Base-by-base conservation (phyloP, 2,888 invertebrate species). In the Desoria tigrina region DNA sequence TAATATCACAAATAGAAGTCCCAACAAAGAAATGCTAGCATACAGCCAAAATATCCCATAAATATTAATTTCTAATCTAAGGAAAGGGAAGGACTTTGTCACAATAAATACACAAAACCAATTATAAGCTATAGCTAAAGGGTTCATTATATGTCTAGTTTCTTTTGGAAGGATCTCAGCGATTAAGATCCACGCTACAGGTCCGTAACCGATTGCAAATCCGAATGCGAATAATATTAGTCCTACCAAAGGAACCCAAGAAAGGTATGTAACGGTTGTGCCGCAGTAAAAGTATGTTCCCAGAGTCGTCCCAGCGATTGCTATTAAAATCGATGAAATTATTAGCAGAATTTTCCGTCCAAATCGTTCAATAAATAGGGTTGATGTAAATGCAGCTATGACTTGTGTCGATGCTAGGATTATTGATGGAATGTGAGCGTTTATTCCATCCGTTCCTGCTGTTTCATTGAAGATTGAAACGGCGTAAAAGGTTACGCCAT, bases 71-170 rank as follows among this genome's bases (percentile, higher is more conserved):
- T 69, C 65, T 6, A 66, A 45, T 26, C 65, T 49, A 7, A 75
- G 60, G 1, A 69, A 11, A 0, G 73, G 73, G 50, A 75, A 75
- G 7, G 75, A 72, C 18, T 68, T 71, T 1, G 75, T 74, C 0
- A 75, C 70, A 1, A 73, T 14, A 45, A 72, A 75, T 0, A 72
- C 71, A 54, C 73, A 75, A 42, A 75, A 71, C 75, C 75, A 75
- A 53, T 71, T 69, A 59, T 71, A 72, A 4, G 71, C 75, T 28
- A 75, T 75, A 14, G 63, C 65, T 2, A 70, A 16, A 16, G 69
- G 69, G 54, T 69, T 69, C 42, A 63, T 37, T 2, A 63, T 14
- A 24, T 69, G 42, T 26, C 69, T 32, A 1, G 57, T 62, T 26
- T 61, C 61, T 51, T 61, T 39, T 7, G 68, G 66, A 1, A 71